These are phyloP conservation scores for Leptarthrus brevirostris DNA, from an alignment of 2,888 invertebrate species.

Conservation along the genomic window DNA sequence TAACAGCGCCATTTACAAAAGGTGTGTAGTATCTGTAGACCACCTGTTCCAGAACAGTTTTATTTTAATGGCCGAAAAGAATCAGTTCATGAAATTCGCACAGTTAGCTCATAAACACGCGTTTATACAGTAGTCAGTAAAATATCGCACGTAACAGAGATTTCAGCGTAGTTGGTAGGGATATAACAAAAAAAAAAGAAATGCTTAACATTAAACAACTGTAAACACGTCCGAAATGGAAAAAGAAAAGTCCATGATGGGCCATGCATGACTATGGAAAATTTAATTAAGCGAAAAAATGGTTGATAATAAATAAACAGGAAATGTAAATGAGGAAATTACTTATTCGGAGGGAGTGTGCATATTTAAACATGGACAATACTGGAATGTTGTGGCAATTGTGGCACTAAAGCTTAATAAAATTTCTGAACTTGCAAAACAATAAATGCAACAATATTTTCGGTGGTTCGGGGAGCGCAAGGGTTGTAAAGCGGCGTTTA, in stretches of 20 bases:
- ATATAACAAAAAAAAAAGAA: slow-evolving; percentile 3
- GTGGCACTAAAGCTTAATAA: too few species aligned
- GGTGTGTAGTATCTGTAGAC: too few species aligned
- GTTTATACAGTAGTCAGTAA: neutral
- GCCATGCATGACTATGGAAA: neutral
- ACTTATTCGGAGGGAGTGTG: too few species aligned
- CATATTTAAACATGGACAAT: too few species aligned
- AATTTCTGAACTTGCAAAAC: too few species aligned
- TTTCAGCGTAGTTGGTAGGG: neutral
- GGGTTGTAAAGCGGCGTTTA: too few species aligned
- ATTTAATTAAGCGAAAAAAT: slow-evolving; percentile 9
- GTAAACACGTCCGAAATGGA: slow-evolving; percentile 12
- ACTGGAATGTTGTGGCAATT: too few species aligned
- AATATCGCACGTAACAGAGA: neutral
- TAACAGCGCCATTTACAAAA: slow-evolving; percentile 1
- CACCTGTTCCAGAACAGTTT: too few species aligned
- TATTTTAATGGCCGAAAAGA: neutral
- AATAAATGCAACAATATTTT: too few species aligned
- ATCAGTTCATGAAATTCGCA: slow-evolving; percentile 24
- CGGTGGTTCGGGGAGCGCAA: too few species aligned
- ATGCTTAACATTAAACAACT: neutral
- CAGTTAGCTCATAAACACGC: slow-evolving; percentile 11
- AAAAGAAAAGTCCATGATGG: neutral
- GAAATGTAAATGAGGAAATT: too few species aligned
- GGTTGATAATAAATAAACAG: neutral